These are phyloP conservation scores for Sialia sialis DNA, from an alignment of 2,113 vertebrate species.

Conservation along the genomic window DNA sequence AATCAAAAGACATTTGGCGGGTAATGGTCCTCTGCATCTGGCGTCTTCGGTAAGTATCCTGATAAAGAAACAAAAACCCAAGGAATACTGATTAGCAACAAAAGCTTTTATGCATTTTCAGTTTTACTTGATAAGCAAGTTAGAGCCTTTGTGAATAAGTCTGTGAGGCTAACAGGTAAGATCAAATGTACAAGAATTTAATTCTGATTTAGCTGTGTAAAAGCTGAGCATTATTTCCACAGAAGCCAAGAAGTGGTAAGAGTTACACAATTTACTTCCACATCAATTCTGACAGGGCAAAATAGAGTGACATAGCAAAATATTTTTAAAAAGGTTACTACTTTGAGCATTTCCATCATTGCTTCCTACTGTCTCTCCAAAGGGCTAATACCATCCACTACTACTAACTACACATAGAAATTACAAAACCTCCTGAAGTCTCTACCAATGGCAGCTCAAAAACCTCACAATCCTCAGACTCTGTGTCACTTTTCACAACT, in stretches of 20 bases:
- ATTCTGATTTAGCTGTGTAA: neutral
- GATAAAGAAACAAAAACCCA: neutral
- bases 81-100: neutral
- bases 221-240: neutral
- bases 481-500: neutral
- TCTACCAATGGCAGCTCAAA: neutral
- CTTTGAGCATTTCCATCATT: neutral
- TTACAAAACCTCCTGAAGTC: neutral
- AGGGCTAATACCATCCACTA: neutral
- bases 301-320: neutral
- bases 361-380: neutral
- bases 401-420: neutral
- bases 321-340: neutral
- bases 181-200: neutral
- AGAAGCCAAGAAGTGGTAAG: neutral
- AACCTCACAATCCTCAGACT: neutral
- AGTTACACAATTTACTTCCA: neutral
- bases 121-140: neutral
- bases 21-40: slow-evolving; percentile 94
- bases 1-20: slow-evolving; percentile 97
- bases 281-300: neutral
- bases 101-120: neutral
- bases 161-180: neutral
- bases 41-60: slow-evolving; percentile 94
- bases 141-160: neutral